A percentile compares a stretch with the other conserved stretches of the same genome.
Evolutionary conservation across 2,888 invertebrate genomes (phyloP).

Genomic region (Sepiola atlantica): DNA sequence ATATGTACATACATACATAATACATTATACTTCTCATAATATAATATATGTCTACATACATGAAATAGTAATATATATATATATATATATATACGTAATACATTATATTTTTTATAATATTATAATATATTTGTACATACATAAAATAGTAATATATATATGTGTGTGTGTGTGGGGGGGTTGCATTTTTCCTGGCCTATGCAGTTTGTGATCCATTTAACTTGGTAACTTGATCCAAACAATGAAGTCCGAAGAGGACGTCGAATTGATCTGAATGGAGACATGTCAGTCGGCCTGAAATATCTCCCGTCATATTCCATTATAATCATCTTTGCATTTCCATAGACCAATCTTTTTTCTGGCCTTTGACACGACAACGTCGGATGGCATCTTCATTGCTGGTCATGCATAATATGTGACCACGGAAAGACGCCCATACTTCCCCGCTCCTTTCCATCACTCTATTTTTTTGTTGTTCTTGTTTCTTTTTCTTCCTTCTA

Average conservation of each 20-base stretch:
- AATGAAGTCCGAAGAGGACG: background rate
- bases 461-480: too few species aligned
- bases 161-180: background rate
- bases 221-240: background rate
- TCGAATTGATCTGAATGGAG: background rate
- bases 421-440: background rate
- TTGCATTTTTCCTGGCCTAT: background rate
- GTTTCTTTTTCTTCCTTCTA: background rate
- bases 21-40: too few species aligned
- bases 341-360: background rate
- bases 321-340: slow-evolving; percentile 6
- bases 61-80: too few species aligned
- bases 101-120: too few species aligned
- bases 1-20: background rate
- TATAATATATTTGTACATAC: background rate
- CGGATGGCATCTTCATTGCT: background rate
- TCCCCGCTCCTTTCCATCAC: too few species aligned
- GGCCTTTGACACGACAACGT: background rate
- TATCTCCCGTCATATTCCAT: background rate
- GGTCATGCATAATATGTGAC: background rate
- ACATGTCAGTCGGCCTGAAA: slow-evolving; percentile 11
- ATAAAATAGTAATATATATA: background rate
- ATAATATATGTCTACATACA: background rate
- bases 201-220: background rate
- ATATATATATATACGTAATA: background rate